Percentiles rank a stretch among this genome's conserved stretches.
phyloP scores from a whole-genome alignment of 1,140 invertebrate genomes.

The Drosophila funebris region DNA sequence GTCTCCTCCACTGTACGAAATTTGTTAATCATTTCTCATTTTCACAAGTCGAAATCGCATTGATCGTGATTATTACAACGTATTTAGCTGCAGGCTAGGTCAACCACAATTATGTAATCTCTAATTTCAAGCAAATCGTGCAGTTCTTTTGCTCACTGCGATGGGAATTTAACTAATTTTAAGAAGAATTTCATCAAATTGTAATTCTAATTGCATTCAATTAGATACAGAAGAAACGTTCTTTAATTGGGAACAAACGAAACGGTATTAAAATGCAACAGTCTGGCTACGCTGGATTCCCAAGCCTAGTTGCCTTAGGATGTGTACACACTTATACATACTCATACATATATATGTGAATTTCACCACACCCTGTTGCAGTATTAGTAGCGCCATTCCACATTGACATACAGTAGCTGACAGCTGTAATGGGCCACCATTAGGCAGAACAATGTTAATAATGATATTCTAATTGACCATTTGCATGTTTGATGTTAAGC shows the following conservation, averaged over 20 bases:
- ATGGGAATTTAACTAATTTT: background rate
- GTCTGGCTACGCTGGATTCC: background rate
- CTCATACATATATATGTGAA: too few species aligned
- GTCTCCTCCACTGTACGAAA: background rate
- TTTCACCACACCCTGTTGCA: background rate
- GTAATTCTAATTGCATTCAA: background rate
- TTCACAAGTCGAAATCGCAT: background rate
- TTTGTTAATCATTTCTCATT: background rate
- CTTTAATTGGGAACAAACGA: background rate
- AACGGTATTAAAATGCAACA: background rate
- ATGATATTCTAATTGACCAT: background rate
- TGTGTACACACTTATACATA: background rate
- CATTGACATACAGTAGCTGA: background rate
- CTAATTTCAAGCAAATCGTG: slow-evolving; percentile 1
- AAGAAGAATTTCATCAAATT: background rate
- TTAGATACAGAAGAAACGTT: too few species aligned
- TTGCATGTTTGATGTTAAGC: background rate
- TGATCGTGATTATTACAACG: slow-evolving; percentile 3
- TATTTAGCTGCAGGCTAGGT: slow-evolving; percentile 11
- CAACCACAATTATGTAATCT: background rate
- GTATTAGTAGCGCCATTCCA: too few species aligned
- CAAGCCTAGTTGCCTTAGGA: background rate
- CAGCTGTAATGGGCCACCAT: background rate
- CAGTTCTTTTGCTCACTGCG: background rate
- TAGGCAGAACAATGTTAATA: background rate